Evolutionary conservation across 2,888 invertebrate species (phyloP).

Genomic region (Piscicola geometra): DNA sequence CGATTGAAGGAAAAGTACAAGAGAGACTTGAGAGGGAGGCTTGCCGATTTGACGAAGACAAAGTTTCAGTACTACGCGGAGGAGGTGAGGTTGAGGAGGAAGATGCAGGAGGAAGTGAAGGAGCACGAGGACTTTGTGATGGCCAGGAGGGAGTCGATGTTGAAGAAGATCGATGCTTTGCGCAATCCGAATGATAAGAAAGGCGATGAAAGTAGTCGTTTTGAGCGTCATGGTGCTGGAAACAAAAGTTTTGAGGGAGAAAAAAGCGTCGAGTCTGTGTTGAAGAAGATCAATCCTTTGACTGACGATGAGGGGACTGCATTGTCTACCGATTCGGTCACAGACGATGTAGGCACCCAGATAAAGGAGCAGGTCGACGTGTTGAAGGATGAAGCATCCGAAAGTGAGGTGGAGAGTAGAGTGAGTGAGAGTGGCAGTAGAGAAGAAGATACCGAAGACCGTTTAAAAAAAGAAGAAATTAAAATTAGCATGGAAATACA

Average conservation of each 20-base stretch:
- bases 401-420: neutral
- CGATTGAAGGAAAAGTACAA: neutral
- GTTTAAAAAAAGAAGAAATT: too few species aligned
- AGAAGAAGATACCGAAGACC: neutral
- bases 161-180: neutral
- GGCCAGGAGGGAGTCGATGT: neutral
- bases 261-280: neutral
- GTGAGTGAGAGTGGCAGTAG: neutral
- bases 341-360: too few species aligned
- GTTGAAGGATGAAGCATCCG: neutral
- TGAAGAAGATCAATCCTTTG: too few species aligned
- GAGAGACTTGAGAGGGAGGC: neutral
- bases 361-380: too few species aligned
- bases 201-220: too few species aligned
- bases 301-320: too few species aligned
- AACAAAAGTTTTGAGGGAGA: neutral
- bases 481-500: too few species aligned
- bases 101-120: conserved; percentile 7
- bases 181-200: neutral
- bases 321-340: too few species aligned
- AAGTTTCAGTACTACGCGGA: neutral
- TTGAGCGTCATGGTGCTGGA: neutral
- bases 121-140: neutral
- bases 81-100: neutral
- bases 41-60: neutral